These are phyloP conservation scores for Cheilosia scutellata DNA, from an alignment of 2,888 invertebrate species.

Conservation along the genomic window DNA sequence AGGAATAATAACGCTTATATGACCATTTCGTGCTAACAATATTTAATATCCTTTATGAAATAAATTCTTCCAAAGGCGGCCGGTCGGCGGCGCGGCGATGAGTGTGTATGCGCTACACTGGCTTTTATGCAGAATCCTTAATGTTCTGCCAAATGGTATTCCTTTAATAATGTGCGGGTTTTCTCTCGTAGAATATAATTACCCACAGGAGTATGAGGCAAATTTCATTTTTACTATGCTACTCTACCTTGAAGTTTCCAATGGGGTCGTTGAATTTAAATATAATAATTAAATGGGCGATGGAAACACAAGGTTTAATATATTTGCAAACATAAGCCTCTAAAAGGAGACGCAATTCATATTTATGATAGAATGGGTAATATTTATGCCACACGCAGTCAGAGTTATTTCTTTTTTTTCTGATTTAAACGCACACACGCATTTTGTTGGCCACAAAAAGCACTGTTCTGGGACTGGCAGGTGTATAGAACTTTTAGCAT, in stretches of 20 bases:
- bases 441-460: too few species aligned
- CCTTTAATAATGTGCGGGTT: background rate
- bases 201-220: background rate
- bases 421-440: too few species aligned
- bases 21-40: too few species aligned
- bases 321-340: background rate
- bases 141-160: slow-evolving; percentile 7
- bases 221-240: background rate
- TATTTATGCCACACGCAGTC: background rate
- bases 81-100: background rate
- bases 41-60: slow-evolving; percentile 24
- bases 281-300: background rate
- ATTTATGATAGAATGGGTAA: background rate
- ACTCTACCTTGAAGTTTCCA: background rate
- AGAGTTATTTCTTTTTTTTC: too few species aligned
- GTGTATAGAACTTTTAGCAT: too few species aligned
- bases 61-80: background rate
- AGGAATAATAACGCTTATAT: too few species aligned
- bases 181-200: background rate
- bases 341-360: background rate
- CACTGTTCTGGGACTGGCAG: too few species aligned
- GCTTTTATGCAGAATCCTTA: slow-evolving; percentile 3
- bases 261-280: background rate
- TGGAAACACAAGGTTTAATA: background rate
- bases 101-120: background rate